Base-by-base conservation (phyloP, 2,113 vertebrate species). In the Numida meleagris region DNA sequence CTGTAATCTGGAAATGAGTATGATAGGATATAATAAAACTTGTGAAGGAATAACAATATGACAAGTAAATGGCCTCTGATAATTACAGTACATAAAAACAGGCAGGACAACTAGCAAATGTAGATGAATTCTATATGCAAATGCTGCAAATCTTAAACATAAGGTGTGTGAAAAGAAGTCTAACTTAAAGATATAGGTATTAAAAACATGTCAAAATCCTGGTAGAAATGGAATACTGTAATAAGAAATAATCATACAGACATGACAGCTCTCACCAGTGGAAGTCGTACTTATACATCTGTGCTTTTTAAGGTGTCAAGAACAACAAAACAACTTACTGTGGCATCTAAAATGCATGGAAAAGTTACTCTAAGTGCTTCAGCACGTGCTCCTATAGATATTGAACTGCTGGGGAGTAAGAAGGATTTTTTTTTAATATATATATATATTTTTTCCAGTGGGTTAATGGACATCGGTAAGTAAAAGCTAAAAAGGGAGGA, bases 1-100 rank as follows among this genome's bases (percentile, higher is more conserved):
- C 7, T 93, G 24, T 70, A 58, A 70, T 58, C 23, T 36, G 62
- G 45, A 45, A 88, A 81, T 65, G 57, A 40, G 83, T 77, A 74
- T 43, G 1, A 24, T 43, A 51, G n/a, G 48, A 6, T 45, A 7
- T 65, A 86, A 76, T 61, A 65, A 82, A 59, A 75, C 20, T 42
- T 51, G 8, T 12, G 48, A 80, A 61, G 33, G 23, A 82, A 27
- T 68, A 72, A 10, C 9, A 68, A 4, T 27, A 6, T 61, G 79
- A 20, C n/a, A 80, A 61, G 31, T 50, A 88, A 82, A 79, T 57
- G n/a, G 14, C 4, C 10, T 16, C 17, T 73, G 53, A 51, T 89
- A 86, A 63, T 59, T 43, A 59, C 27, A 70, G 34, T 20, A 45
- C 6, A 10, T 36, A 65, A 82, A 93, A 82, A 0, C 3, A 57